Conservation (phyloP, 2,797 vertebrate species). For the Malurus splendens region DNA sequence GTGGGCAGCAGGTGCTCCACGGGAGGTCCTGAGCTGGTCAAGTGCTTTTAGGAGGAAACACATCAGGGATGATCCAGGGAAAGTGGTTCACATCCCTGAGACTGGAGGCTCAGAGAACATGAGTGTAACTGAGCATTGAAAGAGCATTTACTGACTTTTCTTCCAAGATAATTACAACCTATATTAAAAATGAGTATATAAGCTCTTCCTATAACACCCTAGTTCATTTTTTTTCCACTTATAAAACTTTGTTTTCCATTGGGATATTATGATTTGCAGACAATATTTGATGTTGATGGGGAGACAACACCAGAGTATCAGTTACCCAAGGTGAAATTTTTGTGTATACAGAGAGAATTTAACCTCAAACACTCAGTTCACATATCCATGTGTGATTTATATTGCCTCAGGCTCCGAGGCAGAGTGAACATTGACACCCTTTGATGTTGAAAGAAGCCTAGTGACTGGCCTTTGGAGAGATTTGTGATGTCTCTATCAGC, state of each 20-base stretch:
- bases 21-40: background rate
- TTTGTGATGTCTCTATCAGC: constrained; percentile 61
- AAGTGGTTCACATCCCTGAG: background rate
- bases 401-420: constrained; percentile 35
- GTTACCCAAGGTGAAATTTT: constrained; percentile 44
- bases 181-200: background rate
- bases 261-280: background rate
- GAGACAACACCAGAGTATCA: background rate
- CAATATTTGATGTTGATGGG: background rate
- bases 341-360: constrained; percentile 35
- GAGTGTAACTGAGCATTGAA: background rate
- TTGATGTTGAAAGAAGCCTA: constrained; percentile 60
- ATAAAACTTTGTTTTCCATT: background rate
- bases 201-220: background rate
- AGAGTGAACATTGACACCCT: constrained; percentile 34
- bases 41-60: background rate
- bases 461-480: constrained; percentile 57
- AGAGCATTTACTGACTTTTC: background rate
- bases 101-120: background rate
- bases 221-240: background rate
- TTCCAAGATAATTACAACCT: background rate
- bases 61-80: rapidly evolving
- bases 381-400: constrained; percentile 38
- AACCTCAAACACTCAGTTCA: constrained; percentile 48
- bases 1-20: rapidly evolving